Base-by-base conservation (phyloP, 1,140 invertebrate species). In the Bursaphelenchus mucronatus region DNA sequence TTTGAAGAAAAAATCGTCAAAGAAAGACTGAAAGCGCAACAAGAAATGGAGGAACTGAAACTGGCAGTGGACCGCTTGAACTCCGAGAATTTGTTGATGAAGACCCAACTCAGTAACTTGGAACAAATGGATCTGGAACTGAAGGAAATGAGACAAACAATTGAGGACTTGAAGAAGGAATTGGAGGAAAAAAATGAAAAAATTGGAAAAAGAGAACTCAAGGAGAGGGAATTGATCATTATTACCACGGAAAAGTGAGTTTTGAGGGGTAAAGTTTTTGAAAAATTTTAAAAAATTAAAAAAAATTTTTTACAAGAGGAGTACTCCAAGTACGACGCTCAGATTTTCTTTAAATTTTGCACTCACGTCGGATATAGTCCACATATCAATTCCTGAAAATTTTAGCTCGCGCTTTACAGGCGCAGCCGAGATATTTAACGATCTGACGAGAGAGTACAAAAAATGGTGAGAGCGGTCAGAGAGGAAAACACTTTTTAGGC, bases 101-200 rank as follows among this genome's bases (percentile, higher is more conserved):
- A 74, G 49, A 70, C 68, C 13, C 68, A 70, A 43, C 47, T 73
- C 8, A 45, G 61, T n/a, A 73, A 73, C 40, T 63, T 68, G 17
- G 73, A 70, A 11, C 68, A 70, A 45, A 55, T 73, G 43, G 62
- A 73, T 19, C 40, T 70, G 8, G 69, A 73, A 47, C 13, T 70
- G 45, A 57, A 74, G 46, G 68, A 73, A 46, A 39, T 70, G 61
- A n/a, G 45, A 17, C 49, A 71, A 59, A 70, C 54, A 39, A 47
- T 70, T 15, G 71, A 70, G 10, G 30, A 46, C 7, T 43, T 73
- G 51, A n/a, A 55, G 21, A 40, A 58, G 19, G 68, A 72, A 40
- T n/a, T 70, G 43, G 68, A 71, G 13, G 43, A 53, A n/a, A 72
- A 73, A 15, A 65, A 64, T 41, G 70, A 70, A 46, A 73, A 70